phyloP scores from a whole-genome alignment of 92 coral and sea anemone species.

The Heteractis magnifica region DNA sequence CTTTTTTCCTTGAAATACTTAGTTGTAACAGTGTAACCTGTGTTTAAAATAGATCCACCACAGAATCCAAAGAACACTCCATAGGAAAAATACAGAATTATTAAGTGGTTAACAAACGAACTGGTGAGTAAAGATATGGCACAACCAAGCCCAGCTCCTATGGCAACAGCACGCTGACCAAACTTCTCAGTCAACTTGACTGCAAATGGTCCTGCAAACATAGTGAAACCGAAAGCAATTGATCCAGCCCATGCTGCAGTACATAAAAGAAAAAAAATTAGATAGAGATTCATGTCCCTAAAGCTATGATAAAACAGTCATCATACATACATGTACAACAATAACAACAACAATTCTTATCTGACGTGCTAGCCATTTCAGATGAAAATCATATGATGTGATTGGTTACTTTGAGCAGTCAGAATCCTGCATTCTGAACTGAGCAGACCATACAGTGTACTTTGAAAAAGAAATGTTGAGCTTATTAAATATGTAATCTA shows the following conservation, averaged over 20 bases:
- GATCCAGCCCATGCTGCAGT: slow-evolving; percentile 36
- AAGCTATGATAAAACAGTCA: too few species aligned
- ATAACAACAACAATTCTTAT: too few species aligned
- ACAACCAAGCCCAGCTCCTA: slow-evolving; percentile 22
- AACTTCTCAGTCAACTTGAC: slow-evolving; percentile 17
- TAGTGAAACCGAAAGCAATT: slow-evolving; percentile 17
- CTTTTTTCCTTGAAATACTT: slow-evolving; percentile 35
- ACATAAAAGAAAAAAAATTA: background rate
- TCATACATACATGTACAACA: too few species aligned
- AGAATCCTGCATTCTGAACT: too few species aligned
- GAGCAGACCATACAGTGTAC: too few species aligned
- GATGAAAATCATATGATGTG: too few species aligned
- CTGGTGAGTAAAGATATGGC: slow-evolving; percentile 25
- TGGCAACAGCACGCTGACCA: slow-evolving; percentile 23
- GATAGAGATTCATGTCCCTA: too few species aligned
- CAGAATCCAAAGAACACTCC: slow-evolving; percentile 46
- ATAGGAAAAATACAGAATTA: slow-evolving; percentile 37
- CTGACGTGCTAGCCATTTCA: too few species aligned
- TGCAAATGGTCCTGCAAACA: slow-evolving; percentile 20
- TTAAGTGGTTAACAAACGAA: slow-evolving; percentile 32
- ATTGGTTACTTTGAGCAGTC: too few species aligned
- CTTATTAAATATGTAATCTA: too few species aligned
- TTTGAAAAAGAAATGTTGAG: too few species aligned
- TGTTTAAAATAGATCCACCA: slow-evolving; percentile 16
- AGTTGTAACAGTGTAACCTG: slow-evolving; percentile 8